These are phyloP conservation scores for Acrocephalus kingi DNA, from an alignment of 2,113 vertebrate genomes.

Conservation along the genomic window DNA sequence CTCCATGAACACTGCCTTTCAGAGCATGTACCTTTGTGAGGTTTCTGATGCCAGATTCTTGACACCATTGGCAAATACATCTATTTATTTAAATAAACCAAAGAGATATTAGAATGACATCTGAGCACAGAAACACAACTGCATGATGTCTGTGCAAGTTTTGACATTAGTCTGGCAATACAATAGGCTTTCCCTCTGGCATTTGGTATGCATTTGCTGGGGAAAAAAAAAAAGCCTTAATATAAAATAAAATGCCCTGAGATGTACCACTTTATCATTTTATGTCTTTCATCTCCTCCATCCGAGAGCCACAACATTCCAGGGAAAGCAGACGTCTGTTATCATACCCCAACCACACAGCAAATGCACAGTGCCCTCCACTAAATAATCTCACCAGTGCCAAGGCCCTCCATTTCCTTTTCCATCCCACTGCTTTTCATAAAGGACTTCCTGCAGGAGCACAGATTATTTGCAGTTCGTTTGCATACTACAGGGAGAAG, in stretches of 20 bases:
- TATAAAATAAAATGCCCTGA: slow-evolving; percentile 45
- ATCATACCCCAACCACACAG: neutral
- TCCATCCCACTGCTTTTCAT: slow-evolving; percentile 27
- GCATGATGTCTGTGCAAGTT: neutral
- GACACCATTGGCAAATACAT: neutral
- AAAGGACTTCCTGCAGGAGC: slow-evolving; percentile 8
- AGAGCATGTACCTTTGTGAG: neutral
- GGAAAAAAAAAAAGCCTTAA: neutral
- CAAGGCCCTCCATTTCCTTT: neutral
- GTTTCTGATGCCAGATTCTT: neutral
- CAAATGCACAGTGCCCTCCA: neutral
- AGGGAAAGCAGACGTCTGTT: slow-evolving; percentile 51
- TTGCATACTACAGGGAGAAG: slow-evolving; percentile 5
- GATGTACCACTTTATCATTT: slow-evolving; percentile 35
- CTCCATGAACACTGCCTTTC: slow-evolving; percentile 3
- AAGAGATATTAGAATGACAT: neutral
- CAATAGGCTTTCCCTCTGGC: slow-evolving; percentile 20
- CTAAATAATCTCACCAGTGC: neutral
- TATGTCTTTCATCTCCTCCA: slow-evolving; percentile 60
- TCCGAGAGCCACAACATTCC: slow-evolving; percentile 59
- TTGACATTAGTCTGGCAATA: slow-evolving; percentile 30
- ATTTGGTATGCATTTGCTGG: slow-evolving; percentile 37
- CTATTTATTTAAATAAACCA: neutral
- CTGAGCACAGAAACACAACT: neutral
- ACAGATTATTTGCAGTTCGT: neutral